Percentiles rank a stretch among this genome's conserved stretches.
Evolutionary conservation across 2,113 vertebrate species (phyloP).

Genomic region (Paracanthobrama guichenoti): DNA sequence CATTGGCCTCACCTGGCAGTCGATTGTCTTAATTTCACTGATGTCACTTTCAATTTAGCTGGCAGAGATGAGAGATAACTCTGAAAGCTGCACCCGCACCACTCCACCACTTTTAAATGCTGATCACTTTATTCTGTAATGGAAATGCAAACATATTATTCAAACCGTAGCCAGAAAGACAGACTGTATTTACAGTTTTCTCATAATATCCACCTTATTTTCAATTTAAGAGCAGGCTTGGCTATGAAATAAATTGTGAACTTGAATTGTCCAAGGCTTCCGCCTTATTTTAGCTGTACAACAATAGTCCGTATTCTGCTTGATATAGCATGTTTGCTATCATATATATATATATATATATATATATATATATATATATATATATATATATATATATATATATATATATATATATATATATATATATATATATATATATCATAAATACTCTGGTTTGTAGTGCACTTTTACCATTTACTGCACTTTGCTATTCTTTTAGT

Average conservation of each 20-base stretch:
- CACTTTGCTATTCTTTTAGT: neutral
- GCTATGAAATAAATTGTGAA: no score
- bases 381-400: no score
- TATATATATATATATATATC: no score
- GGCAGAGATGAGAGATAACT: slow-evolving; percentile 32
- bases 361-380: no score
- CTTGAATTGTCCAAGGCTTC: neutral
- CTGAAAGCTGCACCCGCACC: slow-evolving; percentile 28
- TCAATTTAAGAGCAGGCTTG: neutral
- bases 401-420: no score
- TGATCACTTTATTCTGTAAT: neutral
- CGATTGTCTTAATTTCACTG: slow-evolving; percentile 48
- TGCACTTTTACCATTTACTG: neutral
- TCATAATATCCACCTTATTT: neutral
- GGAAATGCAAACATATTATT: neutral
- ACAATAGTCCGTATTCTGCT: neutral
- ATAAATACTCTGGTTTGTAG: neutral
- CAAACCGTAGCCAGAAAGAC: neutral
- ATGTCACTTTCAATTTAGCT: slow-evolving; percentile 50
- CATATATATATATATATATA: no score
- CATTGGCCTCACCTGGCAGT: slow-evolving; percentile 33
- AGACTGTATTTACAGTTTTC: neutral
- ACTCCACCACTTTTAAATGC: neutral
- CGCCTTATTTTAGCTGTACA: neutral
- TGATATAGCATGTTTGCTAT: neutral